Conservation (phyloP, 2,113 vertebrate genomes). For the Cepphus grylle region DNA sequence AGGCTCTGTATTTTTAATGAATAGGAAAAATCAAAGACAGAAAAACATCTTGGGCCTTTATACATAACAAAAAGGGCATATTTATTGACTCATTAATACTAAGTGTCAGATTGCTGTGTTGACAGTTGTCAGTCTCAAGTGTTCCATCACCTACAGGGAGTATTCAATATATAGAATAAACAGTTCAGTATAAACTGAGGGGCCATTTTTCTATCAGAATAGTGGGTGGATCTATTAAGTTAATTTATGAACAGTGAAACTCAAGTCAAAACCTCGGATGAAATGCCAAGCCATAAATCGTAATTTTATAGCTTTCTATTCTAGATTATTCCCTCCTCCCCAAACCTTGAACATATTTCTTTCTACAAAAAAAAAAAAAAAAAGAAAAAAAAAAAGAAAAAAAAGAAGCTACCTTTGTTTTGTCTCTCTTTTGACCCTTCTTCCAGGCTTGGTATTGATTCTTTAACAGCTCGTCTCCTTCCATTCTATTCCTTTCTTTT, state of each 20-base stretch:
- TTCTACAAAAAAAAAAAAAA: not conserved
- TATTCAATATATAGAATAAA: conserved; percentile 37
- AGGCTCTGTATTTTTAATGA: conserved; percentile 3
- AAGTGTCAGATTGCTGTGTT: not conserved
- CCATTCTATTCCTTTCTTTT: not conserved
- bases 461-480: not conserved
- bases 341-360: not conserved
- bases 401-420: not conserved
- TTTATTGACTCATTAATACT: conserved; percentile 22
- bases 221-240: not conserved
- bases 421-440: not conserved
- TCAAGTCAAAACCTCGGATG: not conserved
- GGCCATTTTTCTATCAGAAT: conserved; percentile 17
- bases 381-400: not conserved
- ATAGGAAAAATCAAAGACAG: conserved; percentile 13
- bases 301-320: conserved; percentile 9
- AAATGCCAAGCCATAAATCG: conserved; percentile 22
- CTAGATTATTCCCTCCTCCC: not conserved
- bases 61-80: not conserved
- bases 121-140: not conserved
- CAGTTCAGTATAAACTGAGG: not conserved
- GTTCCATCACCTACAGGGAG: conserved; percentile 33
- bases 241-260: conserved; percentile 35
- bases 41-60: not conserved
- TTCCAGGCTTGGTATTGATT: not conserved